Percentiles rank a stretch among this genome's conserved stretches.
Evolutionary conservation across 2,888 invertebrate genomes (phyloP).

Genomic region (Lepidonotus clava): DNA sequence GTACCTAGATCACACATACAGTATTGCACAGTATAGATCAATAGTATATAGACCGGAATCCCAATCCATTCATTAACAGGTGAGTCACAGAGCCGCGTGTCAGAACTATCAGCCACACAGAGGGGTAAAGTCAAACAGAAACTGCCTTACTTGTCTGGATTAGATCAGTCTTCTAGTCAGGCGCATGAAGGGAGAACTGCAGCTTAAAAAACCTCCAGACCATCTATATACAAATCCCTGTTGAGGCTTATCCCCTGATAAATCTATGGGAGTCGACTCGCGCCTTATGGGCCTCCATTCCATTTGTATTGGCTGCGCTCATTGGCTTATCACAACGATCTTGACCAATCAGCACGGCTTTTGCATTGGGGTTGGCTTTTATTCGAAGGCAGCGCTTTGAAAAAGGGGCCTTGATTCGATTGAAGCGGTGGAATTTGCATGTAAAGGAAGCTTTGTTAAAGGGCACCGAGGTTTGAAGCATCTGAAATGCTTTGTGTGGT

Average conservation of each 20-base stretch:
- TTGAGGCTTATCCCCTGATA: not conserved
- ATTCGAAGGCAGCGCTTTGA: not conserved
- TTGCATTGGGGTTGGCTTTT: not conserved
- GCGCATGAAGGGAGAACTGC: not conserved
- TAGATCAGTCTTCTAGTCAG: not conserved
- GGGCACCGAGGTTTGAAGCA: not conserved
- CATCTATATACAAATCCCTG: slow-evolving; percentile 15
- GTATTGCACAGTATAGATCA: too few species aligned
- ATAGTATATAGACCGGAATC: too few species aligned
- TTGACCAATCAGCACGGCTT: not conserved
- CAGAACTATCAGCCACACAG: too few species aligned
- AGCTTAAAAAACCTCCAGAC: not conserved
- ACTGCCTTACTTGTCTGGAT: too few species aligned
- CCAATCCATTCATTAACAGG: too few species aligned
- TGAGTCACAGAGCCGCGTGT: too few species aligned
- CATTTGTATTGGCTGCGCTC: not conserved
- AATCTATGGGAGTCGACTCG: not conserved
- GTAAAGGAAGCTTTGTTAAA: not conserved
- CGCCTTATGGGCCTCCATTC: not conserved
- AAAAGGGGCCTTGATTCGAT: not conserved
- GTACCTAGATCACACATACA: too few species aligned
- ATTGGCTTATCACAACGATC: slow-evolving; percentile 10
- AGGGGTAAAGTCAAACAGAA: too few species aligned
- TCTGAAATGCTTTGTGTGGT: not conserved
- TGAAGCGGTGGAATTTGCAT: not conserved